Evolutionary conservation across 2,113 vertebrate species (phyloP), one percentile per base, ranked within the genome.

Genomic region (Rhegmatorhina hoffmannsi): DNA sequence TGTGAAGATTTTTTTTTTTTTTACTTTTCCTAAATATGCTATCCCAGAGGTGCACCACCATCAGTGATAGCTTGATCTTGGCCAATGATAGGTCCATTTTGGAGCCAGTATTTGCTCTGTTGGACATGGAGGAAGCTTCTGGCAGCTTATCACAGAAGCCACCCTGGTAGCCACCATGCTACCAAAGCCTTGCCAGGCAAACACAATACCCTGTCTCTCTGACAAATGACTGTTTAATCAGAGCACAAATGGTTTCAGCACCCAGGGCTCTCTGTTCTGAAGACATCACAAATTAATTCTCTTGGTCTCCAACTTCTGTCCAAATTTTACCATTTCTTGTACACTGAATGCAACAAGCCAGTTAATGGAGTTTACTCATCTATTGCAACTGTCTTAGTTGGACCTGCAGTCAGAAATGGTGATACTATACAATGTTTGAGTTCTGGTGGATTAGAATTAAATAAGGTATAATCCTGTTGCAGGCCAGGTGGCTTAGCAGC

Each of bases 401-500:
- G 9, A 73, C 7, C 23, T 80, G 5, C 11, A 76, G n/a, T 52
- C n/a, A 79, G 58, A 84, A 90, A 75, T 55, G 82, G 15, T 11
- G 72, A 13, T 64, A n/a, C 6, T 59, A 9, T 53, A 21, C 16
- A 82, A 8, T 31, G 6, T 58, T 73, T 87, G 58, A 62, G 5
- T 69, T 89, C 59, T 66, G 11, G 11, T 74, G 33, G 34, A 84
- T 73, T 36, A 77, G 46, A 92, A 85, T 88, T 83, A 92, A 91
- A 80, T 66, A 86, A 95, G 10, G 74, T 79, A 72, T 47, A 82
- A 90, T 75, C 33, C 28, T 70, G 53, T 74, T 50, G 50, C 63
- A 91, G 85, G 31, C 87, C 94, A 97, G 87, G 84, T 97, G 95
- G 91, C 26, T 83, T 80, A 94, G 34, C 96, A 97, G 87, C 63